Base-by-base conservation (phyloP, 2,888 invertebrate genomes). In the Nephrotoma guestfalica region DNA sequence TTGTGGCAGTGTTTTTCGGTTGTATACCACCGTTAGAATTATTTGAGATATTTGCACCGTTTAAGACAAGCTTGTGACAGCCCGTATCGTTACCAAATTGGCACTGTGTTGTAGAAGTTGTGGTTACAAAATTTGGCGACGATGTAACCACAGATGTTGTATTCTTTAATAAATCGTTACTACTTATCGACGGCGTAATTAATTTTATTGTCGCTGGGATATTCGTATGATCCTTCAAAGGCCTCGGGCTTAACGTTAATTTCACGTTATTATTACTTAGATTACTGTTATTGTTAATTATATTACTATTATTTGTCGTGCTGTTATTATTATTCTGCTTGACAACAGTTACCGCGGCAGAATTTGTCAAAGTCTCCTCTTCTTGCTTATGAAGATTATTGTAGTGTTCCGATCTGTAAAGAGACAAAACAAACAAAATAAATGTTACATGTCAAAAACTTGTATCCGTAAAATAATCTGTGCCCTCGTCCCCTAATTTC, bases 361-460 rank as follows among this genome's bases (percentile, higher is more conserved):
- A 89, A 43, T 90, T 92, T 83, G 92, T 92, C 6, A 92, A 92
- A 87, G 91, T 92, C 40, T 92, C 92, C 88, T 92, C 92, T 86
- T 88, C 88, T 88, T 92, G 93, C 90, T 94, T 93, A 88, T 93
- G 93, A 87, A 93, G 91, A 89, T 91, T 93, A 89, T 94, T 93
- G 92, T 93, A 91, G 89, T 93, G 93, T 90, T 94, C 94, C 90
- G 94, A 93, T 92, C 94, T 94, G 92, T 6, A 93, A 93, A 43
- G 41, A 47, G 85, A 71, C 71, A 71, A 71, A 71, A 71, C 71
- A 71, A 71, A 71, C 30, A 30, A 30, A 71, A 30, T 30, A 30
- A 30, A 71, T 71, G 11, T 30, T 30, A 71, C 71, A 30, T 71
- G 71, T 71, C 71, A 71, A 71, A 71, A 71, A 71, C 71, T 71